Percentiles rank a stretch among this genome's conserved stretches.
Evolutionary conservation across 2,888 invertebrate genomes (phyloP).

Genomic region (Julus scanicus): DNA sequence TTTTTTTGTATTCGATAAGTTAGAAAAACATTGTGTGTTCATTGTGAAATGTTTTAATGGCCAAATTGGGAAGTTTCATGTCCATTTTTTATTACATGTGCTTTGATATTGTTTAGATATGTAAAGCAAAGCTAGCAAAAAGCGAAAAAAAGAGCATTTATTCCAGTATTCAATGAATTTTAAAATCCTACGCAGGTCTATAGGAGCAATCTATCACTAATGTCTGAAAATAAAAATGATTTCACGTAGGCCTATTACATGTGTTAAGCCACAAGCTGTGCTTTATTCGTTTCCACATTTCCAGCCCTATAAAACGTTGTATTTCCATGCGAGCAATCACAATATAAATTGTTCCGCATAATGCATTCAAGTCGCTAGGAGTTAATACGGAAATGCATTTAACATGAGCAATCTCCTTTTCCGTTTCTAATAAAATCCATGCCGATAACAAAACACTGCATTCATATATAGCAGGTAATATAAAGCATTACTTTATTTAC

Average conservation of each 20-base stretch:
- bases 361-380: conserved; percentile 28
- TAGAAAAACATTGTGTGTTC: too few species aligned
- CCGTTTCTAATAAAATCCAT: conserved; percentile 33
- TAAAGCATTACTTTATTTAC: conserved; percentile 33
- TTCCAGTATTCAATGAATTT: background rate
- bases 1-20: too few species aligned
- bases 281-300: background rate
- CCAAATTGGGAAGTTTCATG: too few species aligned
- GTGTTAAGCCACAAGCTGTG: background rate
- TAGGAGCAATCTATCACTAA: conserved; percentile 23
- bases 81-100: too few species aligned
- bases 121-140: background rate
- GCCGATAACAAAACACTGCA: conserved; percentile 17
- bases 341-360: conserved; percentile 33
- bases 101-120: too few species aligned
- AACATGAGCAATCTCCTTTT: conserved; percentile 28
- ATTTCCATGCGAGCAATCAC: conserved; percentile 12
- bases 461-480: conserved; percentile 28
- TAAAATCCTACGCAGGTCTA: background rate
- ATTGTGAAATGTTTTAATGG: too few species aligned
- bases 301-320: background rate
- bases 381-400: conserved; percentile 33
- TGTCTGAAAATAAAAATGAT: conserved; percentile 15
- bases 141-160: background rate
- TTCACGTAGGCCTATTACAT: conserved; percentile 33